Evolutionary conservation across 2,888 invertebrate genomes (phyloP).

Genomic region (Tuta absoluta): DNA sequence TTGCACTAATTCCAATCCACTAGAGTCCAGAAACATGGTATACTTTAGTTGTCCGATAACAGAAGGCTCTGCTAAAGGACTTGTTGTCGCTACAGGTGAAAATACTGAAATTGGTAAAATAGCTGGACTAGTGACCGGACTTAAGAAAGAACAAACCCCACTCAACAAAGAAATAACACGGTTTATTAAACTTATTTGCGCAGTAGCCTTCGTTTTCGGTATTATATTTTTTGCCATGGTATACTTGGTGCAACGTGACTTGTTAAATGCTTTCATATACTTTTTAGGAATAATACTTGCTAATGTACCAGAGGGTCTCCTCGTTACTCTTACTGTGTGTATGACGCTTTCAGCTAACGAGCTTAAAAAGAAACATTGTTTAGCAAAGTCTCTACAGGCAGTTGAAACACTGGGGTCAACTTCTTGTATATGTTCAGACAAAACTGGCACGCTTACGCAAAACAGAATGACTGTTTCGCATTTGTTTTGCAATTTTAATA

Average conservation of each 20-base stretch:
- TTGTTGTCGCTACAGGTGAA: conserved; percentile 85
- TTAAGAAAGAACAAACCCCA: conserved; percentile 86
- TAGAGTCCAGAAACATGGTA: conserved; percentile 89
- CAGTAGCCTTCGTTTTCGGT: conserved; percentile 86
- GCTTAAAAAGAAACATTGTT: conserved; percentile 87
- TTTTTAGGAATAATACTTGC: conserved; percentile 89
- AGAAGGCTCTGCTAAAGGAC: conserved; percentile 85
- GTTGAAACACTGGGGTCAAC: conserved; percentile 90
- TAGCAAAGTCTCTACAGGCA: conserved; percentile 89
- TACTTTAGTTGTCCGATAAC: conserved; percentile 91
- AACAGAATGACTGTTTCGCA: conserved; percentile 87
- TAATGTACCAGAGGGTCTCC: conserved; percentile 88
- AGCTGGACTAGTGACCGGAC: conserved; percentile 84
- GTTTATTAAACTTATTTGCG: conserved; percentile 87
- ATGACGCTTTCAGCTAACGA: conserved; percentile 88
- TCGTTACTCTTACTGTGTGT: conserved; percentile 89
- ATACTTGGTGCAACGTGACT: conserved; percentile 82
- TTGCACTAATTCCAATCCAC: conserved; percentile 84
- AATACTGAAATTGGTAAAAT: conserved; percentile 86
- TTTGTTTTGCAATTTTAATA: conserved; percentile 84
- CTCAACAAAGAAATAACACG: conserved; percentile 88
- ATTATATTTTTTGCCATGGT: conserved; percentile 87
- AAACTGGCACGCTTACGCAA: conserved; percentile 89
- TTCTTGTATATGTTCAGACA: conserved; percentile 90
- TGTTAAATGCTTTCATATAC: conserved; percentile 85